Evolutionary conservation across 2,888 invertebrate genomes (phyloP), one percentile per base, ranked within the genome.

Genomic region (Hetaerina titia): DNA sequence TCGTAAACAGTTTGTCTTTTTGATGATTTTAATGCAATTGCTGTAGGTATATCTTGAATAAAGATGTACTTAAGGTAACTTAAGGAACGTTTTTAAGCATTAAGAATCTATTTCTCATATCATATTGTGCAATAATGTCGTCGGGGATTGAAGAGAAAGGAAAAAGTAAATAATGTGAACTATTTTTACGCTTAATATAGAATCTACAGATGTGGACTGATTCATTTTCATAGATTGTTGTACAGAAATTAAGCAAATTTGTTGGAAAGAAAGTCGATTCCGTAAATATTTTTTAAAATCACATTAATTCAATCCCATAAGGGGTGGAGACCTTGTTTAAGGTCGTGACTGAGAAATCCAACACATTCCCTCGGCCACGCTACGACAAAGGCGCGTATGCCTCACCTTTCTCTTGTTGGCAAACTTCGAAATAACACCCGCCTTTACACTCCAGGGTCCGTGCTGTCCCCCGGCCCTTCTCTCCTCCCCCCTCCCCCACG

Each of bases 371-470:
- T 13, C 81, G 81, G 81, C 81, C 81, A 81, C 5, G 22, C 81
- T 25, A 11, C 81, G 31, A 22, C 81, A 31, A 81, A 81, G 81
- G 31, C 81, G 81, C 8, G 81, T 4, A n/a, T 31, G 9, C 31
- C 81, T 81, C 81, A 2, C 1, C 81, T 25, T 69, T n/a, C 69
- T n/a, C 19, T 9, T 69, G 69, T 31, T 15, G 81, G 81, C 81
- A 81, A 81, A 81, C 81, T 81, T 81, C 81, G 81, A 81, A 81
- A 81, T 81, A 81, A 81, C 81, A 81, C 81, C 81, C 25, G 81
- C 31, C 25, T 31, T 81, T 81, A 13, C 81, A 81, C 81, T 81
- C 81, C 81, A 22, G 25, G 19, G 22, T 13, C 13, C 9, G 2
- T n/a, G n/a, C 81, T 22, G 81, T 81, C 31, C 31, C 81, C 81